Evolutionary conservation across 2,113 vertebrate genomes (phyloP), one percentile per base, ranked within the genome.

Genomic region (Syngnathus floridae): DNA sequence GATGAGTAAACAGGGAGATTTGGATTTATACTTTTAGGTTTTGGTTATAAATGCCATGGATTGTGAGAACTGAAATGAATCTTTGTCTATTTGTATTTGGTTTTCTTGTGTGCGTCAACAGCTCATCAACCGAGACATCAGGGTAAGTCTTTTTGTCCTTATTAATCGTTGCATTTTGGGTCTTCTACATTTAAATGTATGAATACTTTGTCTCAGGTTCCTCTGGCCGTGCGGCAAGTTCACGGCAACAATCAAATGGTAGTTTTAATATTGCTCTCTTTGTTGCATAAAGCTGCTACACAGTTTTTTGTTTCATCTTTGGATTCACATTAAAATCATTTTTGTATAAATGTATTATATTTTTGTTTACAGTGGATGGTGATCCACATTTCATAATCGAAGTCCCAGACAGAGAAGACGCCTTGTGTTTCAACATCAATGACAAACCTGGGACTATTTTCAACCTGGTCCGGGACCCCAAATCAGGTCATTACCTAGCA

Each of bases 361-460:
- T 31, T 31, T 3, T 31, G 35, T 64, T n/a, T 74, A 22, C 90
- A 98, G 97, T 98, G 90, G 97, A 98, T 63, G 93, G 93, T 67
- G 96, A 99, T 72, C 97, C 97, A 67, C 97, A 99, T 83, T 97
- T 99, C 87, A 90, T 98, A 66, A 92, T 99, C 62, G 87, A 92
- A 5, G 88, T 94, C 12, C 91, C 93, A 38, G 81, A 92, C 41
- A 91, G 87, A 73, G 79, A 91, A 0, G 94, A 98, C 5, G 86
- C 92, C 14, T 72, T 99, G 83, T 99, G 96, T 81, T 99, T 99
- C 86, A 98, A 96, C 82, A 94, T 98, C 54, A 89, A 96, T 4
- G 91, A 93, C 76, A 83, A 77, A 7, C 93, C 95, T 0, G 95
- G 95, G 60, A 90, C 90, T 3, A 92, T 98, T 71, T 89, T 97